phyloP scores from a whole-genome alignment of 1,140 invertebrate species.

The Bilobella aurantiaca region DNA sequence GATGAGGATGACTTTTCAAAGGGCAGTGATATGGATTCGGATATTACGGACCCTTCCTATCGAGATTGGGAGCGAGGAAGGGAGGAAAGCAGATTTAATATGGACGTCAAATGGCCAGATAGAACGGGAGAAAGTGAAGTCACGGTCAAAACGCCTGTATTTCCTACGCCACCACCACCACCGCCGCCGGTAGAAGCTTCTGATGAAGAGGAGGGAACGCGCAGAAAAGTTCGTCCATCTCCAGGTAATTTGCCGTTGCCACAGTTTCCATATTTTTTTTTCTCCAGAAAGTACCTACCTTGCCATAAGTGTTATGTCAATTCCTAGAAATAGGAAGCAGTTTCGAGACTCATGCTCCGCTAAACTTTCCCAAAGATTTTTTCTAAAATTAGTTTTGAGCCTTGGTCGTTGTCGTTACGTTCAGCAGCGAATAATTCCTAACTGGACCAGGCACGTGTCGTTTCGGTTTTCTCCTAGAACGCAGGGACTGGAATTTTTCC shows the following conservation, averaged over 20 bases:
- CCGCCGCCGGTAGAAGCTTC: not conserved
- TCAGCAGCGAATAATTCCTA: too few relatives aligned
- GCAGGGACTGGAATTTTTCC: too few relatives aligned
- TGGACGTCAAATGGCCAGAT: conserved; percentile 11
- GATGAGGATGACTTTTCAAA: not conserved
- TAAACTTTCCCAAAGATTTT: too few relatives aligned
- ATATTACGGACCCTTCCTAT: not conserved
- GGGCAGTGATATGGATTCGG: not conserved
- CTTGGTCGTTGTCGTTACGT: too few relatives aligned
- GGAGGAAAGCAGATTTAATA: not conserved
- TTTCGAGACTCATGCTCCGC: too few relatives aligned
- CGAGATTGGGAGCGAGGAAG: not conserved
- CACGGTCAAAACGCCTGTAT: conserved; percentile 10
- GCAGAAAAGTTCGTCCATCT: not conserved
- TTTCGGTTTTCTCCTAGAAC: too few relatives aligned
- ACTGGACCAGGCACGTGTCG: too few relatives aligned
- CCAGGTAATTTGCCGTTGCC: not conserved
- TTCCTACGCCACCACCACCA: not conserved
- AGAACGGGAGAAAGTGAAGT: conserved; percentile 10
- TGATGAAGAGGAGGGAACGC: not conserved
- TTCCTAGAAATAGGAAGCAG: too few relatives aligned
- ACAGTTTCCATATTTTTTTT: not conserved
- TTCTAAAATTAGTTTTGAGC: too few relatives aligned
- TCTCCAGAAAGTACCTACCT: not conserved
- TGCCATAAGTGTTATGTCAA: too few relatives aligned